Evolutionary conservation across 2,113 vertebrate genomes (phyloP).

Genomic region (Strigops habroptila): DNA sequence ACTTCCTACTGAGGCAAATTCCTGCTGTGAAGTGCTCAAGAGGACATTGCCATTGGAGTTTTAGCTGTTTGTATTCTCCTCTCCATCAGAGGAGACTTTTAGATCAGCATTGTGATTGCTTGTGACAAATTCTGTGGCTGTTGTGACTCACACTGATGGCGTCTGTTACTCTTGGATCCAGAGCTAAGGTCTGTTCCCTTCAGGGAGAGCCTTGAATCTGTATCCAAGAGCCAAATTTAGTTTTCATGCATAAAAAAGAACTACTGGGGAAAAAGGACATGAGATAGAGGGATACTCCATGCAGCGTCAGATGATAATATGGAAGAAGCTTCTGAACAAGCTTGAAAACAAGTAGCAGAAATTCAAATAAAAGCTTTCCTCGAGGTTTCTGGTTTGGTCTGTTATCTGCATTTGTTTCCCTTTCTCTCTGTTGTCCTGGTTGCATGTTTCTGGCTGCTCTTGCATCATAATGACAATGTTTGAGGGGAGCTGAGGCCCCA

Average conservation of each 20-base stretch:
- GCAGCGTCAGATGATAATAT: neutral
- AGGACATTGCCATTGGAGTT: neutral
- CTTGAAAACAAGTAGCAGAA: neutral
- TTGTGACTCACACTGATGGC: slow-evolving; percentile 38
- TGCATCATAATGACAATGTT: neutral
- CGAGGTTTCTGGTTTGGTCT: neutral
- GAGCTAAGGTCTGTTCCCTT: slow-evolving; percentile 17
- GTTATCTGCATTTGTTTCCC: neutral
- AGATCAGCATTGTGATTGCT: neutral
- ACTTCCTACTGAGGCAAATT: neutral
- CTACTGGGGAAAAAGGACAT: neutral
- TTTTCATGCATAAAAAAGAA: neutral
- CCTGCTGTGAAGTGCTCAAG: neutral
- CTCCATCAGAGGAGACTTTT: neutral
- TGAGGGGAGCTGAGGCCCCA: neutral
- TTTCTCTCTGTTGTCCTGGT: neutral
- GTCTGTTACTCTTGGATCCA: slow-evolving; percentile 44
- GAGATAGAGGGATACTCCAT: neutral
- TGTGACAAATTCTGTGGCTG: slow-evolving; percentile 22
- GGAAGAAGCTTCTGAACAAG: neutral
- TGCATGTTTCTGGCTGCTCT: neutral
- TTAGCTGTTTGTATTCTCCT: neutral
- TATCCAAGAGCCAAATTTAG: slow-evolving; percentile 21
- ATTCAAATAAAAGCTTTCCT: neutral
- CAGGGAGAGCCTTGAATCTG: neutral